Evolutionary conservation across 2,797 vertebrate species (phyloP).

Genomic region (Pseudochirops cupreus): DNA sequence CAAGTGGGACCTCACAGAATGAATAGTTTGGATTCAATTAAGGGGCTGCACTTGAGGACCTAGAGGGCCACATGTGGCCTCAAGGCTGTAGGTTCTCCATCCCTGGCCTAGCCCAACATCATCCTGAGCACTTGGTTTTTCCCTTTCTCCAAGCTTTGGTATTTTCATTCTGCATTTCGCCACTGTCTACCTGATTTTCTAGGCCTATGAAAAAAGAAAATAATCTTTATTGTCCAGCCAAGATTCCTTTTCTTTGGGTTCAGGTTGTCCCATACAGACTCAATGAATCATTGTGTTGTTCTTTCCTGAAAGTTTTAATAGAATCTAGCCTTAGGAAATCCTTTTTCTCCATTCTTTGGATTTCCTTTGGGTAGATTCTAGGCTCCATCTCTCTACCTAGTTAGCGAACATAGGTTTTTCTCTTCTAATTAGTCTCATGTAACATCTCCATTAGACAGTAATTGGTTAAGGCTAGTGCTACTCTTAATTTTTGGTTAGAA

Average conservation of each 20-base stretch:
- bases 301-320: background rate
- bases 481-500: background rate
- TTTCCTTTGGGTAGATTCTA: background rate
- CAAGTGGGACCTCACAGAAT: too few species aligned
- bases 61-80: too few species aligned
- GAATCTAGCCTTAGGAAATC: background rate
- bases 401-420: background rate
- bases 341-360: background rate
- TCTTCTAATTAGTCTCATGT: background rate
- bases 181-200: background rate
- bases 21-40: too few species aligned
- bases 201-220: background rate
- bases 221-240: background rate
- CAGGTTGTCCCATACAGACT: background rate
- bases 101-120: background rate
- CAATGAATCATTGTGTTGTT: background rate
- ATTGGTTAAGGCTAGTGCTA: background rate
- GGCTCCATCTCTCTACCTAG: background rate
- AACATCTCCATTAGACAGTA: background rate
- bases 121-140: background rate
- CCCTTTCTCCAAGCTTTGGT: background rate
- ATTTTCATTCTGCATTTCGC: background rate
- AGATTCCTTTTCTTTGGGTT: background rate
- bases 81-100: too few species aligned
- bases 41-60: too few species aligned